Base-by-base conservation (phyloP, 1,140 invertebrate species). In the Danaus melanippus region DNA sequence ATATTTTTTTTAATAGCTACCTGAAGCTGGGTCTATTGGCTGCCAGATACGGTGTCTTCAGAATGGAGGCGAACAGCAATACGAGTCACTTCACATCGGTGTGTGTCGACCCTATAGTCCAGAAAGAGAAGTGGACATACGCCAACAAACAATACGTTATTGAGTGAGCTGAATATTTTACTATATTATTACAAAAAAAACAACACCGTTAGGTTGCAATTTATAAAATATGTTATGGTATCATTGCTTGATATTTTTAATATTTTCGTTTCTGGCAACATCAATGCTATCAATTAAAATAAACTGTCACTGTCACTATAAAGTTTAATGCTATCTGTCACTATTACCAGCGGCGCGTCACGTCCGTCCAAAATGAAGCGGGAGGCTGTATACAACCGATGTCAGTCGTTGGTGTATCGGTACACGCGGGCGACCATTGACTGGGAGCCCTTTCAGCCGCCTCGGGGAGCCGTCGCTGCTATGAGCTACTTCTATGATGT, bases 401-500 rank as follows among this genome's bases (percentile, higher is more conserved):
- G 80, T 50, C 66, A 69, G 55, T 53, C 15, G 42, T 41, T 58
- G 46, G 71, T 94, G n/a, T 77, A 77, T 12, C 61, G 63, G 8
- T 66, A 84, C 74, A 86, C 76, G 74, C 75, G 77, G 15, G 86
- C 91, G 7, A 87, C 89, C 11, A 88, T 74, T 12, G 77, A 72
- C 56, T 66, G 58, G 62, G 58, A 67, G 60, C 74, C 71, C 8
- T 4, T 12, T 10, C 90, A 0, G 86, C 90, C 68, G 89, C 92
- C 40, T 87, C 89, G 53, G 84, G 93, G 58, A 89, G 90, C 61
- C 80, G 90, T 63, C 89, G 97, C 62, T 64, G 94, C 95, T 8
- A 97, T 99, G 86, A 97, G 95, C 57, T 98, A 98, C 83, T 98
- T 97, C 82, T 98, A 93, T 83, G 97, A 99, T 69, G 88, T 95